These are phyloP conservation scores for Daktulosphaira vitifoliae DNA, from an alignment of 1,140 invertebrate species.

Conservation along the genomic window DNA sequence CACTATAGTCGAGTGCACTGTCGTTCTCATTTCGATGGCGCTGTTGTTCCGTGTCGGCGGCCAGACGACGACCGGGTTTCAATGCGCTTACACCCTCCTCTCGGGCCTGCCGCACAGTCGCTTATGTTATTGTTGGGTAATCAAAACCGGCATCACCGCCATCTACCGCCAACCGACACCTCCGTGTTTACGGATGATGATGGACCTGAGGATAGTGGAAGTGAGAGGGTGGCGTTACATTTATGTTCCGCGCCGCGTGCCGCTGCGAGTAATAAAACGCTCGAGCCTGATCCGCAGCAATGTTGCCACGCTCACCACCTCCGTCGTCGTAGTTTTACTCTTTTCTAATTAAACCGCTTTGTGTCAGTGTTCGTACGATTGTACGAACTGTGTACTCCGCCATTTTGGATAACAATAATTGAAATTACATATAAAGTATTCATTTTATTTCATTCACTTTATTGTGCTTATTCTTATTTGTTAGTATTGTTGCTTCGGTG, in stretches of 20 bases:
- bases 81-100: neutral
- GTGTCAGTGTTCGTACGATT: no score
- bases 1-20: constrained; percentile 21
- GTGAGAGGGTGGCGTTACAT: neutral
- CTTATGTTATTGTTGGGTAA: constrained; percentile 5
- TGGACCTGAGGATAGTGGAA: no score
- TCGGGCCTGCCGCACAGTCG: neutral
- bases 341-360: no score
- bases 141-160: constrained; percentile 1
- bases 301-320: neutral
- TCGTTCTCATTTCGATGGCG: constrained; percentile 28
- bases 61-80: constrained; percentile 11
- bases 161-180: constrained; percentile 13
- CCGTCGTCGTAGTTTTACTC: constrained; percentile 1
- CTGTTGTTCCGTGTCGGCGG: constrained; percentile 22
- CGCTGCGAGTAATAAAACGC: neutral
- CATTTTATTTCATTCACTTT: no score
- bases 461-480: no score
- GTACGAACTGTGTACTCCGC: constrained; percentile 9
- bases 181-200: neutral
- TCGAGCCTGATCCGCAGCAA: no score
- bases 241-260: no score
- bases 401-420: constrained; percentile 22
- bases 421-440: no score
- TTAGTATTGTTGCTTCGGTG: no score